Conservation (phyloP, 2,888 invertebrate genomes). For the Andrena flavipes region DNA sequence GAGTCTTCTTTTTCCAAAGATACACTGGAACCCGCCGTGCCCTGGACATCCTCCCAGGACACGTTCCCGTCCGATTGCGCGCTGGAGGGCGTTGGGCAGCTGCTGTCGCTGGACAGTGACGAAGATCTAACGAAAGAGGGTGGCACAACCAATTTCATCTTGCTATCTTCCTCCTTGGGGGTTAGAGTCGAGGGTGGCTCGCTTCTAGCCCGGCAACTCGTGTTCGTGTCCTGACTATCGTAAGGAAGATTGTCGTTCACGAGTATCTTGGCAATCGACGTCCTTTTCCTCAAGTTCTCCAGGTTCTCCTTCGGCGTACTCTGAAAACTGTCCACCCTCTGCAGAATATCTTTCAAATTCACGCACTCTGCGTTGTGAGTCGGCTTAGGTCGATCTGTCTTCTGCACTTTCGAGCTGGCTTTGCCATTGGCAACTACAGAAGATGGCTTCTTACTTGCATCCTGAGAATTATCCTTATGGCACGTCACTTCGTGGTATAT, state of each 20-base stretch:
- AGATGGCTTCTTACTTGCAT: constrained; percentile 21
- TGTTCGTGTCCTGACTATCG: constrained; percentile 65
- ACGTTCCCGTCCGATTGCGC: constrained; percentile 78
- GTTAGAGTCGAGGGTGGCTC: constrained; percentile 61
- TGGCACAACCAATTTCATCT: constrained; percentile 68
- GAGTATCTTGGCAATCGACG: constrained; percentile 81
- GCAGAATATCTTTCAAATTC: constrained; percentile 81
- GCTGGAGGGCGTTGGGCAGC: constrained; percentile 80
- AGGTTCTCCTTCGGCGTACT: constrained; percentile 79
- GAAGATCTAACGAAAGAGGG: constrained; percentile 77
- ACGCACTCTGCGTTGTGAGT: constrained; percentile 72
- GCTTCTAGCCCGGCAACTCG: constrained; percentile 54
- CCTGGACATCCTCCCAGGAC: constrained; percentile 80
- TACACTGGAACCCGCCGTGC: constrained; percentile 52
- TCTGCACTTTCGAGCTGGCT: constrained; percentile 25
- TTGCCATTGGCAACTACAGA: constrained; percentile 27
- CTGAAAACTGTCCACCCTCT: constrained; percentile 76
- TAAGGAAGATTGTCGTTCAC: constrained; percentile 75
- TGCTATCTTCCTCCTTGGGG: constrained; percentile 64
- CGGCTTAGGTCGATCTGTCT: constrained; percentile 43
- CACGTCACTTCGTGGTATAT: constrained; percentile 54
- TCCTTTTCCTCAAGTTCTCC: constrained; percentile 81
- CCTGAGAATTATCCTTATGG: constrained; percentile 40
- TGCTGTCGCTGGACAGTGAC: constrained; percentile 80
- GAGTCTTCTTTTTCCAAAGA: constrained; percentile 73